phyloP scores from a whole-genome alignment of 2,113 vertebrate species.

The Psammodynastes pulverulentus region DNA sequence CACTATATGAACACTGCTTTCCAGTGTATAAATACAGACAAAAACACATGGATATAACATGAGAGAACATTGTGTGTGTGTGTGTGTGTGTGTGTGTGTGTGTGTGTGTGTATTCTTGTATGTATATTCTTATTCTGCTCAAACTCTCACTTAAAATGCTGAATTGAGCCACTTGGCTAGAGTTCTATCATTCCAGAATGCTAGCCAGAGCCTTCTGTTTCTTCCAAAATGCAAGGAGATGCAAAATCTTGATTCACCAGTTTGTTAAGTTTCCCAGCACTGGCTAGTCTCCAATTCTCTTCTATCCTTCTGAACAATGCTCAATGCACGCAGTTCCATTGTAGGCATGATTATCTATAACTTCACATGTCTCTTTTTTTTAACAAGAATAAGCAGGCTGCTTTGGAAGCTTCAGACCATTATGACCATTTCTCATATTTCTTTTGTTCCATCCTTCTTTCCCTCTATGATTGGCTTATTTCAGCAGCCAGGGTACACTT shows the following conservation, averaged over 20 bases:
- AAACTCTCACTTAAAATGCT: neutral
- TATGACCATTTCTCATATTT: neutral
- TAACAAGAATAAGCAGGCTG: neutral
- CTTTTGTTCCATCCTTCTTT: neutral
- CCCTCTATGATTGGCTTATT: neutral
- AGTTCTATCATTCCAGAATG: neutral
- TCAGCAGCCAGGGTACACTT: neutral
- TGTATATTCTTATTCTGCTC: no score
- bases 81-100: no score
- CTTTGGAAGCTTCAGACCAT: neutral
- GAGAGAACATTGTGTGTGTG: no score
- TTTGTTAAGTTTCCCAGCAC: neutral
- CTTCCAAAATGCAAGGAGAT: neutral
- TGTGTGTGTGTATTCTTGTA: no score
- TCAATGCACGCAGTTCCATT: neutral
- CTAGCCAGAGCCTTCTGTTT: neutral
- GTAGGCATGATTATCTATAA: neutral
- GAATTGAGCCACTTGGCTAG: neutral
- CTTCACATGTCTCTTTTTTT: neutral
- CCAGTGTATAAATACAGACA: neutral
- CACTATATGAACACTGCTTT: neutral
- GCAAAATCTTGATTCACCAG: neutral
- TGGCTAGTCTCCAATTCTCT: conserved; percentile 8
- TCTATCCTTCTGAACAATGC: neutral
- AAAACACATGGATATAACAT: neutral